These are phyloP conservation scores for Gila orcuttii DNA, from an alignment of 2,113 vertebrate species.

Conservation along the genomic window DNA sequence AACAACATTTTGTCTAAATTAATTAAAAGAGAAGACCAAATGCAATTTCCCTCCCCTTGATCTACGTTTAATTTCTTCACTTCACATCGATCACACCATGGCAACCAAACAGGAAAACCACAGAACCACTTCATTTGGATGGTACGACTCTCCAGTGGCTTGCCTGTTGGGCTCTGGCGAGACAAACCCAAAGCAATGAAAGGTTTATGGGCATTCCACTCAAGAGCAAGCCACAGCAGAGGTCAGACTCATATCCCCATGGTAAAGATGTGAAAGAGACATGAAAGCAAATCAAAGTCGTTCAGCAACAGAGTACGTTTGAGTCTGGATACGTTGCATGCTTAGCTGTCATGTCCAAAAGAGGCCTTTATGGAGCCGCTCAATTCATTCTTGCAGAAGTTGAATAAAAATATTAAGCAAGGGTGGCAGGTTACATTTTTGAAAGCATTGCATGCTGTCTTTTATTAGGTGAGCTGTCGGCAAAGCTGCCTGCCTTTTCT, in stretches of 20 bases:
- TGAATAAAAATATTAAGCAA: conserved; percentile 20
- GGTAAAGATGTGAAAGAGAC: not conserved
- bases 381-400: conserved; percentile 65
- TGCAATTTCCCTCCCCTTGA: conserved; percentile 19
- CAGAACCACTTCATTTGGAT: conserved; percentile 31
- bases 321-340: not conserved
- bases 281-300: conserved; percentile 22
- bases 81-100: conserved; percentile 24
- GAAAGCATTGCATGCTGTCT: conserved; percentile 76
- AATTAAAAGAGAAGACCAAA: not conserved
- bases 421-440: conserved; percentile 73
- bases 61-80: conserved; percentile 1
- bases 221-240: conserved; percentile 44
- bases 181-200: conserved; percentile 36
- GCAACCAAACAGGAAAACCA: conserved; percentile 46
- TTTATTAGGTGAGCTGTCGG: conserved; percentile 73
- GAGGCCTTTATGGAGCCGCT: conserved; percentile 63
- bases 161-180: conserved; percentile 31
- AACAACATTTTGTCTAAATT: not conserved
- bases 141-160: conserved; percentile 24
- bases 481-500: conserved; percentile 66
- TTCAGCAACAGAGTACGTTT: not conserved
- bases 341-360: not conserved
- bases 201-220: conserved; percentile 47
- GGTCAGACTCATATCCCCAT: conserved; percentile 25